Evolutionary conservation across 2,888 invertebrate species (phyloP), one percentile per base, ranked within the genome.

Genomic region (Scaptomyza parva): DNA sequence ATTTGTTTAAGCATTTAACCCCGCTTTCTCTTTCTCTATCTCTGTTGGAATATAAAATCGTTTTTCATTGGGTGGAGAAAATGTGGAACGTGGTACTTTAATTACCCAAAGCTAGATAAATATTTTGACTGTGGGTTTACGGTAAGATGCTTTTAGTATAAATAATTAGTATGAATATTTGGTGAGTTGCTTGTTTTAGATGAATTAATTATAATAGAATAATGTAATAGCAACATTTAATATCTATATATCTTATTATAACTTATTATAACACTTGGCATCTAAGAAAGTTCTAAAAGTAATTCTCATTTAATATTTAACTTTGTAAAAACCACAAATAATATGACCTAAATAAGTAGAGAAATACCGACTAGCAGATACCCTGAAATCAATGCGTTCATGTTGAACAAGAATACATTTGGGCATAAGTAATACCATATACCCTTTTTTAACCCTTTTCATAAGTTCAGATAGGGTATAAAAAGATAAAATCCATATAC

Each of bases 1-100:
- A 73, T 73, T 70, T 73, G 57, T 58, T 65, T 51, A 33, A 6
- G 55, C 57, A 28, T 48, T 45, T 41, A 60, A 64, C 39, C 55
- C 41, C 54, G 61, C 40, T 47, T 48, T 44, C 53, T 65, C 45
- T 58, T 50, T 45, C 54, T 65, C 40, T 47, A 48, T 44, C 53
- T 65, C 45, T 58, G 53, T 58, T 39, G 54, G 60, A 57, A 60
- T 53, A 64, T 69, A 37, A 58, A 73, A 72, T 63, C 53, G 37
- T 44, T 54, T 68, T 58, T 26, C 28, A 14, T 33, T 43, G 33
- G 26, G 2, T 14, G 17, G 26, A 26, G 18, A 24, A 24, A 30
- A 33, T n/a, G 12, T 14, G 24, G 3, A 3, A 14, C 14, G 20
- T 6, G 20, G 28, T 20, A 24, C 60, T 55, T 67, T 52, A 67